Base-by-base conservation (phyloP, 2,888 invertebrate genomes). In the Ctenicera cuprea region DNA sequence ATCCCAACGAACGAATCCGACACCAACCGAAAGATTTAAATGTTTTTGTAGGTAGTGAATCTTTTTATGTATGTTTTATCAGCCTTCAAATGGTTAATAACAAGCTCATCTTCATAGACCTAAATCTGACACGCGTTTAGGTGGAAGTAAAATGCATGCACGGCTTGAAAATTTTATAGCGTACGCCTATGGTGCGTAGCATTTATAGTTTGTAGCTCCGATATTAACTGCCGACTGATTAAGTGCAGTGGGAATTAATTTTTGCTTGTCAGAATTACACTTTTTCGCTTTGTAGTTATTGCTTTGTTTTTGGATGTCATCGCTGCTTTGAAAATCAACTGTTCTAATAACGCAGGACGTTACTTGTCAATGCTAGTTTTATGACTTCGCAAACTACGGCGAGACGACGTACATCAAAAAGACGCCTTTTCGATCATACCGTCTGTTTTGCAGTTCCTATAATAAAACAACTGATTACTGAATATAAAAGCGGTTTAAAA, bases 21-120 rank as follows among this genome's bases (percentile, higher is more conserved):
- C 38, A n/a, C 38, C 38, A 43, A 43, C 66, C 66, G 66, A 66
- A 37, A 66, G 26, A 64, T 54, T 66, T 66, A 41, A 66, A 54
- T 66, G 66, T 66, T 66, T 66, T 26, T 66, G 66, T 54, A 54
- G 66, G 22, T 26, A 38, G 14, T 26, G 66, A 38, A 65, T 37
- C 65, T 52, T 33, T 63, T 48, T 63, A 50, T 64, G 50, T 18
- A 50, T 37, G 48, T 30, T 64, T 63, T 64, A 64, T 64, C 50
- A 50, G 33, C 48, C 16, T 50, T 48, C 30, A 64, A 64, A 50
- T 64, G 33, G 16, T 30, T 64, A 33, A 50, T 64, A 64, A 64
- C 33, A 33, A 64, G 18, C 20, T 18, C 26, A 5, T 26, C 26
- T 26, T 26, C 26, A 26, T 26, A 33, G 9, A 1, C 33, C 33